Evolutionary conservation across 2,797 vertebrate genomes (phyloP).

Genomic region (Pachyuromys duprasi): DNA sequence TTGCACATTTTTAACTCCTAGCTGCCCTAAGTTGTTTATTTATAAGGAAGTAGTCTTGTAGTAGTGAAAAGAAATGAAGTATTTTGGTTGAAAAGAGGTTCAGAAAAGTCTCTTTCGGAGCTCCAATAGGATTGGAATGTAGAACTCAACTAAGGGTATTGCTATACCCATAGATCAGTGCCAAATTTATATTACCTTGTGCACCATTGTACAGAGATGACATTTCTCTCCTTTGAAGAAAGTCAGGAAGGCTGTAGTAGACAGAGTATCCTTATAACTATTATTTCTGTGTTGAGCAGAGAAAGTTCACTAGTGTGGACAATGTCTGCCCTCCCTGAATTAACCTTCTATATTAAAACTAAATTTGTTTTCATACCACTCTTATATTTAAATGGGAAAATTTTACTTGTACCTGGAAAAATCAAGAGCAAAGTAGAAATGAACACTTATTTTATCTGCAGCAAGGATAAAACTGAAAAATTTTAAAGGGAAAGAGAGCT

Average conservation of each 20-base stretch:
- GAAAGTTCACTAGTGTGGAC: background rate
- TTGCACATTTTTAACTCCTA: conserved; percentile 22
- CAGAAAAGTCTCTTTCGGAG: background rate
- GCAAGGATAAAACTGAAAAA: conserved; percentile 6
- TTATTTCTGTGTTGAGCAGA: conserved; percentile 25
- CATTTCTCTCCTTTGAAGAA: conserved; percentile 2
- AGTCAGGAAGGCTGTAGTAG: background rate
- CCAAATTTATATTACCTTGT: conserved; percentile 38
- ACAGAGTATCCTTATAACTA: background rate
- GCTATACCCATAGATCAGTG: background rate
- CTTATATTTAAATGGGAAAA: background rate
- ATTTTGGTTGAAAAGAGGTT: conserved; percentile 14
- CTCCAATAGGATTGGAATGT: conserved; percentile 4
- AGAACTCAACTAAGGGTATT: background rate
- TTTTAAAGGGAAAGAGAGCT: background rate
- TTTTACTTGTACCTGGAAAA: conserved; percentile 16
- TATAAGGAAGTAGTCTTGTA: conserved; percentile 30
- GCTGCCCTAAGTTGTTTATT: conserved; percentile 30
- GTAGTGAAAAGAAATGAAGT: conserved; percentile 44
- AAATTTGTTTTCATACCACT: background rate
- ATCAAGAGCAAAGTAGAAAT: conserved; percentile 53
- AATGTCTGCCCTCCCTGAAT: background rate
- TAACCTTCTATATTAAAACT: background rate
- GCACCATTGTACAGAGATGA: conserved; percentile 15
- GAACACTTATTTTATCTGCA: background rate